A percentile compares a stretch with the other conserved stretches of the same genome.
Evolutionary conservation across 1,140 invertebrate genomes (phyloP).

Genomic region (Lepidotrigona ventralis): DNA sequence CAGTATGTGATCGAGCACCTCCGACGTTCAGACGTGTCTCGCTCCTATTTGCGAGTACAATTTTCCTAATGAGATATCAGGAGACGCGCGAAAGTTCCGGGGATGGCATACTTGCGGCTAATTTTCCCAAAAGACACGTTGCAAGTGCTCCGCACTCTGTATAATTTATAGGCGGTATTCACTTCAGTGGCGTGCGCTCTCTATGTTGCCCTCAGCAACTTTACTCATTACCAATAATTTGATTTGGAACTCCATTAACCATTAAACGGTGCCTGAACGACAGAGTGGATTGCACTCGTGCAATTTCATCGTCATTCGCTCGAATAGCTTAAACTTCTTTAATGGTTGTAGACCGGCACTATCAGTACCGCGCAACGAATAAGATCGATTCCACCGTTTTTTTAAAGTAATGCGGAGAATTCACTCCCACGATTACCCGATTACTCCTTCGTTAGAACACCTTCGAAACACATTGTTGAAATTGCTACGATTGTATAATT

Average conservation of each 20-base stretch:
- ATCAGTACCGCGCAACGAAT: constrained; percentile 49
- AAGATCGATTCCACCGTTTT: constrained; percentile 34
- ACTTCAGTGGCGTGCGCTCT: constrained; percentile 70
- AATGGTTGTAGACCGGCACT: constrained; percentile 54
- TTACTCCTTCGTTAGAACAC: background rate
- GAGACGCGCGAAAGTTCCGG: constrained; percentile 16
- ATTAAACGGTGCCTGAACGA: constrained; percentile 74
- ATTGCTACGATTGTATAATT: background rate
- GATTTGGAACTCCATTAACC: constrained; percentile 77
- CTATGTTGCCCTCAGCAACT: constrained; percentile 73
- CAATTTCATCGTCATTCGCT: constrained; percentile 70
- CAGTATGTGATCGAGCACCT: background rate
- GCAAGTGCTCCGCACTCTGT: constrained; percentile 62
- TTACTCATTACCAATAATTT: constrained; percentile 78
- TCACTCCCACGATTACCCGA: background rate
- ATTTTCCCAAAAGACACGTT: constrained; percentile 65
- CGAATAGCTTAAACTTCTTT: constrained; percentile 70
- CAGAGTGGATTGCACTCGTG: constrained; percentile 68
- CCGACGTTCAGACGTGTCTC: background rate
- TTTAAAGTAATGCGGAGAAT: constrained; percentile 29
- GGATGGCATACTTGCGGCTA: constrained; percentile 44
- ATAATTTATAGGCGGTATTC: constrained; percentile 68
- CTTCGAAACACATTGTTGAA: background rate
- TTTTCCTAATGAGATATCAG: constrained; percentile 25
- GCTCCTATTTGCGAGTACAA: background rate